Percentiles rank a stretch among this genome's conserved stretches.
These are phyloP conservation scores for Drosophila jambulina DNA, from an alignment of 1,140 invertebrate genomes.

Conservation along the genomic window DNA sequence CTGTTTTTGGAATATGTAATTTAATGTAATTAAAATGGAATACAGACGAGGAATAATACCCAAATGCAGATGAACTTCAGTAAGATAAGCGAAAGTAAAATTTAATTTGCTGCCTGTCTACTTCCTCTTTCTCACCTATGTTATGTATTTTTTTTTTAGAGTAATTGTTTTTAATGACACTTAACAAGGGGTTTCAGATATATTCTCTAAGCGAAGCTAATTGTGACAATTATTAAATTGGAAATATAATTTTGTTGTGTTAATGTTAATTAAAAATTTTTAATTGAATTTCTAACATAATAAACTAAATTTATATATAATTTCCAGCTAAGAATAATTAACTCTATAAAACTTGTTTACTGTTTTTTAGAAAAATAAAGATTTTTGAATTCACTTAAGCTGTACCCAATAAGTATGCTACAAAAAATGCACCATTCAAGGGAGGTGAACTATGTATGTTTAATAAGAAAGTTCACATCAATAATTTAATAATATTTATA, in stretches of 20 bases:
- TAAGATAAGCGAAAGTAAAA: conserved; percentile 69
- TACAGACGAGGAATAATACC: conserved; percentile 30
- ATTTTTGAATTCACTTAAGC: not conserved
- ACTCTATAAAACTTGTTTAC: no score
- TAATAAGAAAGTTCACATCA: no score
- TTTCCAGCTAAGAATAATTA: no score
- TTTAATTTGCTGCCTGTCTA: conserved; percentile 45
- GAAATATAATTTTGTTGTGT: not conserved
- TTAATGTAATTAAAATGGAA: conserved; percentile 72
- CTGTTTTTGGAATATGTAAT: conserved; percentile 67
- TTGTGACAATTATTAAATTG: not conserved
- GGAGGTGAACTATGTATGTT: no score
- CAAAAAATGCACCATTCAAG: not conserved
- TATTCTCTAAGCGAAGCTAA: not conserved
- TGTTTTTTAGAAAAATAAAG: no score
- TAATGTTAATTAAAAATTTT: not conserved
- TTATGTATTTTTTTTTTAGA: not conserved
- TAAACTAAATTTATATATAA: not conserved
- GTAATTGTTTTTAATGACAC: conserved; percentile 42
- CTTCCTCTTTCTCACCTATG: conserved; percentile 17
- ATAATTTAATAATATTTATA: no score
- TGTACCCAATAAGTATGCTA: not conserved
- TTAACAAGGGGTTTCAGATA: conserved; percentile 26
- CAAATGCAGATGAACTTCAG: conserved; percentile 45
- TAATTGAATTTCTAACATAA: not conserved